These are phyloP conservation scores for Drosophila meridionalis DNA, from an alignment of 2,888 invertebrate genomes.

Conservation along the genomic window DNA sequence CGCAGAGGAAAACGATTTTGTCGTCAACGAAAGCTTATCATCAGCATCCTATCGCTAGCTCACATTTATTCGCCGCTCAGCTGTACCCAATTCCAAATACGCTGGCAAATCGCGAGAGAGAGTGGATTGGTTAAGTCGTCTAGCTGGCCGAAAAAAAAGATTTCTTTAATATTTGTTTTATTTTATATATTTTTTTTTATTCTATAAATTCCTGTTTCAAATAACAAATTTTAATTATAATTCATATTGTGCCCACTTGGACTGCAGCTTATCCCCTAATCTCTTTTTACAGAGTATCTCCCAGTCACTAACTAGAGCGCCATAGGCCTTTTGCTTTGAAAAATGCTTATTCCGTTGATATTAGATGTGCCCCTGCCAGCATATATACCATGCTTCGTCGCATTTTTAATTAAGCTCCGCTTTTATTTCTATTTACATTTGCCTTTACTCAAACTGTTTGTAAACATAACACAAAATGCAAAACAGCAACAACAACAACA, in stretches of 20 bases:
- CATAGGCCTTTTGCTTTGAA: neutral
- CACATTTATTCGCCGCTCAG: neutral
- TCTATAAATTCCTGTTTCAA: neutral
- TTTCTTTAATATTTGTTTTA: neutral
- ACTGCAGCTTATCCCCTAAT: neutral
- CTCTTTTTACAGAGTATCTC: neutral
- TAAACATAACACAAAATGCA: constrained; percentile 13
- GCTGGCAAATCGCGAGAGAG: neutral
- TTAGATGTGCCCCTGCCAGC: constrained; percentile 58
- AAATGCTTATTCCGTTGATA: constrained; percentile 52
- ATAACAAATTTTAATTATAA: neutral
- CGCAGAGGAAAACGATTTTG: constrained; percentile 64
- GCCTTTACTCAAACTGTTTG: constrained; percentile 45
- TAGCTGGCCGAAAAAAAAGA: neutral
- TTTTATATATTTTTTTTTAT: neutral
- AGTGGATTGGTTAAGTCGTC: neutral
- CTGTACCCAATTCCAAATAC: constrained; percentile 1
- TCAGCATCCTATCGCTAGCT: constrained; percentile 63
- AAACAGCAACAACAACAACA: constrained; percentile 3
- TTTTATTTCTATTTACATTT: constrained; percentile 79
- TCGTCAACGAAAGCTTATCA: constrained; percentile 65
- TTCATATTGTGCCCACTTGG: neutral
- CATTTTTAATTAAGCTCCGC: constrained; percentile 81
- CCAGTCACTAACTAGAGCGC: neutral
- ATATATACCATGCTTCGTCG: constrained; percentile 69